phyloP scores from a whole-genome alignment of 2,797 vertebrate genomes.

The Anabacerthia variegaticeps region DNA sequence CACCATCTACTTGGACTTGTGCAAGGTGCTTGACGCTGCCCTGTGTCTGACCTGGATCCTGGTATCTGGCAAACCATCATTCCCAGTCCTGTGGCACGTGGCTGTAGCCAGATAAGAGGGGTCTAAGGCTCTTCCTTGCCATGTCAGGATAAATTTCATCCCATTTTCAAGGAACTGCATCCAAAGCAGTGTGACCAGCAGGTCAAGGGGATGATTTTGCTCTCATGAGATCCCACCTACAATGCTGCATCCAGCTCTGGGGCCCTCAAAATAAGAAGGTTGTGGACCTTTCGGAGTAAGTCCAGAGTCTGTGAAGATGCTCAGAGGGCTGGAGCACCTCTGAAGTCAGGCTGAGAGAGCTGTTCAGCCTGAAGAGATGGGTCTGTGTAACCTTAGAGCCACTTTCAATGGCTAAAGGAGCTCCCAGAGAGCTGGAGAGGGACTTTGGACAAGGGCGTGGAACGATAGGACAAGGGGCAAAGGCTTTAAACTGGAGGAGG shows the following conservation, averaged over 20 bases:
- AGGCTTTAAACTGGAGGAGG: neutral
- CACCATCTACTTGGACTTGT: neutral
- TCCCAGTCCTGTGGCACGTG: too few relatives aligned
- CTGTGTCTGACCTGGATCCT: too few relatives aligned
- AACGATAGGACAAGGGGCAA: accelerated
- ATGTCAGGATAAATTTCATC: too few relatives aligned
- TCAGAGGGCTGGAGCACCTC: too few relatives aligned
- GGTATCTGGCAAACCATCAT: too few relatives aligned
- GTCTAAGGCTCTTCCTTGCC: too few relatives aligned
- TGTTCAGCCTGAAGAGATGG: too few relatives aligned
- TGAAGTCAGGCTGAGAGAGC: too few relatives aligned
- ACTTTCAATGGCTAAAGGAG: too few relatives aligned
- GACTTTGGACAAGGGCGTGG: neutral
- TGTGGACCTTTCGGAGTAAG: neutral
- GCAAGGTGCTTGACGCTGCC: neutral
- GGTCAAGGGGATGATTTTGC: neutral
- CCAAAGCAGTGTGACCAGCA: neutral
- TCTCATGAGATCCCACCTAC: neutral
- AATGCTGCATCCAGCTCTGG: neutral
- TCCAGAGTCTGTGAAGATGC: neutral
- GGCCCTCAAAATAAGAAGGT: neutral
- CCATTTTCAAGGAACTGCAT: neutral
- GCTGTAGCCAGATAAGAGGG: too few relatives aligned
- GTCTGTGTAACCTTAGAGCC: too few relatives aligned
- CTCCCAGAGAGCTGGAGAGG: neutral